Base-by-base conservation (phyloP, 2,888 invertebrate genomes). In the Callinectes sapidus region DNA sequence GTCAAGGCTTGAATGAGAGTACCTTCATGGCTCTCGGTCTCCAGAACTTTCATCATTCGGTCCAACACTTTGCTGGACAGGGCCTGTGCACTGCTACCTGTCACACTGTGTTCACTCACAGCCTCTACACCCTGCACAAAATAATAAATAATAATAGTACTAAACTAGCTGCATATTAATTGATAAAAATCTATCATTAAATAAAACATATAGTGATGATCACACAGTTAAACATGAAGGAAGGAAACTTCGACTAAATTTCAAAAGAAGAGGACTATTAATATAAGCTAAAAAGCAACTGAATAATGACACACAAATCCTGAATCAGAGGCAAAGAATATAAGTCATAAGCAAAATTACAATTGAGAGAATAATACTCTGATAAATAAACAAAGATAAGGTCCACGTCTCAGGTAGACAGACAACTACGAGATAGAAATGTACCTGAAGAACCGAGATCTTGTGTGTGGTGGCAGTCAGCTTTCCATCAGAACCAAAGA, bases 1-100 rank as follows among this genome's bases (percentile, higher is more conserved):
- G 98, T 97, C 42, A 99, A 96, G 13, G 98, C 97, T 95, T 97
- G 97, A 94, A 98, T 97, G 91, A 99, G 96, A 0, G 98, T 98
- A 95, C 98, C 98, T 96, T 99, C 99, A 95, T 99, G 98, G 61
- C 98, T 98, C 96, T 99, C 99, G 89, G 97, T 96, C 95, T 98
- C 98, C 85, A 99, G 96, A 85, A 98, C 97, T 95, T 97, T 93
- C 28, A 93, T 77, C 92, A 94, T 91, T 90, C 88, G 90, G 18
- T 92, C 92, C 35, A 97, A 96, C 2, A 97, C 97, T 87, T 96
- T 96, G 94, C 96, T 96, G 92, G 97, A 96, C 91, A 97, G 95
- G 90, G 96, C 95, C 85, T 97, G 96, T 2, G 97, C 96, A 90
- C 96, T 96, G 39, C 96, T 96, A 2, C 96, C 96, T 6, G 96